phyloP scores from a whole-genome alignment of 2,888 invertebrate genomes.

The Lithophane socia region DNA sequence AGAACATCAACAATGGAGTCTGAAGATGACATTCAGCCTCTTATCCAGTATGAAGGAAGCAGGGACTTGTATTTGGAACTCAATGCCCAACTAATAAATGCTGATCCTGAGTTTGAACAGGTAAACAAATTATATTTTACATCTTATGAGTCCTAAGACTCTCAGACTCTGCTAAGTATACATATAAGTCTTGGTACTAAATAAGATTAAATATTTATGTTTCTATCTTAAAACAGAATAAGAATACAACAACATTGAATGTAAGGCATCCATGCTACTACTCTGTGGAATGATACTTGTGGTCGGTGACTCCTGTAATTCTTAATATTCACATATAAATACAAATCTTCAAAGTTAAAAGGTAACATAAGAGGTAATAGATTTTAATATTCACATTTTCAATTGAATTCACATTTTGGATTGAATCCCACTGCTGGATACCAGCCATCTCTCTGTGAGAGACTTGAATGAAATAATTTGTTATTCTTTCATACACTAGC shows the following conservation, averaged over 20 bases:
- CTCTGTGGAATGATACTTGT: not conserved
- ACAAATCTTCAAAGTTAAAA: not conserved
- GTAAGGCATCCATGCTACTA: not conserved
- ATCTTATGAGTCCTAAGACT: not conserved
- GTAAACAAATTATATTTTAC: constrained; percentile 68
- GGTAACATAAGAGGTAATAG: not conserved
- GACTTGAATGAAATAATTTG: not conserved
- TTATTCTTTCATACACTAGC: not conserved
- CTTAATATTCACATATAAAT: not conserved
- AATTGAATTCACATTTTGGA: not conserved
- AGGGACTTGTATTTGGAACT: constrained; percentile 71
- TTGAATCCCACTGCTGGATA: not conserved
- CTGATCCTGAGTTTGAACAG: constrained; percentile 85
- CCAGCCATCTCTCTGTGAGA: not conserved
- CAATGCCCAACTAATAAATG: constrained; percentile 75
- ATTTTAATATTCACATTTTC: not conserved
- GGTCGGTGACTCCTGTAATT: not conserved
- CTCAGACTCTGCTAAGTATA: no score
- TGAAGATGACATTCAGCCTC: constrained; percentile 83
- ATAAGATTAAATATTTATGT: not conserved
- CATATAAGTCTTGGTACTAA: not conserved
- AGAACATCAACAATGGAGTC: constrained; percentile 73
- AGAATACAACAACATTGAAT: not conserved
- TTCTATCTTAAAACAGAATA: no score
- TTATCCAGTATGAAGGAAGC: constrained; percentile 78